phyloP scores from a whole-genome alignment of 2,888 invertebrate genomes.

The Philereme vetulata region DNA sequence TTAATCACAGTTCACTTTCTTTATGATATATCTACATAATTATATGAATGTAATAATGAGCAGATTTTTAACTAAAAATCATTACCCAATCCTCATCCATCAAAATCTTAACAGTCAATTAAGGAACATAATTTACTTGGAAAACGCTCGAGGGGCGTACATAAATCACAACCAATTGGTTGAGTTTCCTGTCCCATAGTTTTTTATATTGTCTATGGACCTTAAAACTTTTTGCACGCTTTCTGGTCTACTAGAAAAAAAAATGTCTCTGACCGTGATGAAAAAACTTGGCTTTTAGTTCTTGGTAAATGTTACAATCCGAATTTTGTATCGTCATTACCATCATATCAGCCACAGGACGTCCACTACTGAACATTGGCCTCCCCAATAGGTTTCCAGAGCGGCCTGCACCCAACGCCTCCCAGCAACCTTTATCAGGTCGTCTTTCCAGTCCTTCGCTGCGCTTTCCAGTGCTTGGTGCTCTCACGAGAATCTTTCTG shows the following conservation, averaged over 20 bases:
- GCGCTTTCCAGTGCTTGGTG: too few species aligned
- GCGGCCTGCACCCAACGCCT: too few species aligned
- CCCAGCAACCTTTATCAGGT: too few species aligned
- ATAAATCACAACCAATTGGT: slow-evolving; percentile 46
- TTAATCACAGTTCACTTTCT: too few species aligned
- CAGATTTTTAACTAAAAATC: slow-evolving; percentile 23
- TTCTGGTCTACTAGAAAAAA: slow-evolving; percentile 17
- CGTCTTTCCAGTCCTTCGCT: too few species aligned
- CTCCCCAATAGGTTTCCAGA: too few species aligned
- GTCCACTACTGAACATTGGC: too few species aligned
- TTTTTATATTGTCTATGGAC: slow-evolving; percentile 39
- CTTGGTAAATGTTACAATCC: background rate
- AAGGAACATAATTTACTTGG: slow-evolving; percentile 47
- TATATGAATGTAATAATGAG: background rate
- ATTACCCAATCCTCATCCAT: slow-evolving; percentile 33
- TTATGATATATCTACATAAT: background rate
- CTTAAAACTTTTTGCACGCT: slow-evolving; percentile 19
- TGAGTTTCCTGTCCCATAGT: slow-evolving; percentile 43
- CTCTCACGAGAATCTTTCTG: too few species aligned
- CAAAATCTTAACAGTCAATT: slow-evolving; percentile 48
- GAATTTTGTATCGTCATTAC: too few species aligned
- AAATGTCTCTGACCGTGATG: slow-evolving; percentile 9
- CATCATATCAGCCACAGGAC: too few species aligned
- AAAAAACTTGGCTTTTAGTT: slow-evolving; percentile 10
- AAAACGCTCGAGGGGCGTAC: slow-evolving; percentile 39